Base-by-base conservation (phyloP, 2,888 invertebrate species). In the Matsumyia berberina region DNA sequence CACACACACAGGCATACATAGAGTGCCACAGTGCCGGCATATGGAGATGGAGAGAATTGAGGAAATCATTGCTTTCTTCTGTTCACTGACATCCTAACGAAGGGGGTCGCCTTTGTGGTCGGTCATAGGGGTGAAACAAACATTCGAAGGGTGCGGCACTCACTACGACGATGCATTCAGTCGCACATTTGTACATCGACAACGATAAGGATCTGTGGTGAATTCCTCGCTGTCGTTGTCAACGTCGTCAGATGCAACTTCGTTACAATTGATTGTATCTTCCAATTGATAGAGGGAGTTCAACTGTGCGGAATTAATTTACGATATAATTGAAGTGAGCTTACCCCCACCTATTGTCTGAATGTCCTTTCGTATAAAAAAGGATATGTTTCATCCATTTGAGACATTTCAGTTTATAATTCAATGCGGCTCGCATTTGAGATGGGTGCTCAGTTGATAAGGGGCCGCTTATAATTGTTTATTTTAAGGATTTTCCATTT, bases 221-320 rank as follows among this genome's bases (percentile, higher is more conserved):
- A 74, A 66, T 66, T 66, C 37, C 24, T 24, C 4, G 24, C 24
- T 24, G 2, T 44, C 31, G 11, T 33, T n/a, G 42, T 33, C 31
- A 31, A 24, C 2, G 12, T 44, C 44, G 24, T 70, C 44, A 35
- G 29, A 64, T 74, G 44, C 64, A 74, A 35, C 44, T 55, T 9
- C 5, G 46, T 70, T 57, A 58, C 55, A 44, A 44, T 57, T 44
- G 73, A 62, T 73, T 33, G 60, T 51, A 64, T 73, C 53, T 3
- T 24, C 42, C 73, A 53, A 57, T 44, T 29, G 37, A 35, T 70
- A 29, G 29, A 58, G 15, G 35, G 24, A 24, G 24, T 8, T 70
- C 58, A 70, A 64, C 66, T 66, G 55, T 37, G 64, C 46, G 55
- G 66, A 74, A 66, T 64, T 66, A 55, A 66, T 74, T 66, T 57